A percentile compares a stretch with the other conserved stretches of the same genome.
These are phyloP conservation scores for Corella eumyota DNA, from an alignment of 23 tunicate genomes.

Conservation along the genomic window DNA sequence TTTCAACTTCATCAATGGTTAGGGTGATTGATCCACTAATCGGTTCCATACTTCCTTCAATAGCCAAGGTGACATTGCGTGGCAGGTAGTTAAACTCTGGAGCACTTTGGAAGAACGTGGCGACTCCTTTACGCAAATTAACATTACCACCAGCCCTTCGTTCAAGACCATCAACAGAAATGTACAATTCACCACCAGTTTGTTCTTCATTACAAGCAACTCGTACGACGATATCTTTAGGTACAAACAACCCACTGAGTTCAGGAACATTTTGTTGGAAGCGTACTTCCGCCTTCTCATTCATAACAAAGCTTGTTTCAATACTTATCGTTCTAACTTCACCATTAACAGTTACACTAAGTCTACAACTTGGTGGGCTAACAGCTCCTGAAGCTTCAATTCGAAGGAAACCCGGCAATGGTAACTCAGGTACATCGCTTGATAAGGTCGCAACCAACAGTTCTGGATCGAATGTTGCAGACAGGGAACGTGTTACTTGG, in stretches of 20 bases:
- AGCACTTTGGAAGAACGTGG: constrained; percentile 4
- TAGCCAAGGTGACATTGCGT: constrained; percentile 18
- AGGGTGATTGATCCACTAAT: constrained; percentile 19
- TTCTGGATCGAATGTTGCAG: constrained; percentile 15
- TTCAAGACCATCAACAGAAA: constrained; percentile 20
- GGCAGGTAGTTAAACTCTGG: constrained; percentile 19
- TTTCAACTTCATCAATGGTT: constrained; percentile 37
- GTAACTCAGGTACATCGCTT: constrained; percentile 12
- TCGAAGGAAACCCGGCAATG: constrained; percentile 17
- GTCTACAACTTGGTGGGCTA: constrained; percentile 9
- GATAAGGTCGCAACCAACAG: constrained; percentile 7
- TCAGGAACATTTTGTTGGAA: constrained; percentile 14
- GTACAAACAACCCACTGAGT: constrained; percentile 19
- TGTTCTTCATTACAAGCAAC: constrained; percentile 10
- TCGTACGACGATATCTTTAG: constrained; percentile 20
- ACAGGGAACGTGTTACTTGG: neutral
- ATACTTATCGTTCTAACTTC: constrained; percentile 4
- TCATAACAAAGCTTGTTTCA: constrained; percentile 2
- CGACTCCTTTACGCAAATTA: neutral
- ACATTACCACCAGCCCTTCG: constrained; percentile 5
- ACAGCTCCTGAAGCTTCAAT: neutral
- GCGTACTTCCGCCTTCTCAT: too few species aligned
- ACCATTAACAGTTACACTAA: constrained; percentile 21
- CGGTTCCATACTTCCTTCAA: constrained; percentile 29
- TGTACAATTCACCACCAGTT: constrained; percentile 24